Evolutionary conservation across 2,797 vertebrate species (phyloP).

Genomic region (Sebastes steindachneri): DNA sequence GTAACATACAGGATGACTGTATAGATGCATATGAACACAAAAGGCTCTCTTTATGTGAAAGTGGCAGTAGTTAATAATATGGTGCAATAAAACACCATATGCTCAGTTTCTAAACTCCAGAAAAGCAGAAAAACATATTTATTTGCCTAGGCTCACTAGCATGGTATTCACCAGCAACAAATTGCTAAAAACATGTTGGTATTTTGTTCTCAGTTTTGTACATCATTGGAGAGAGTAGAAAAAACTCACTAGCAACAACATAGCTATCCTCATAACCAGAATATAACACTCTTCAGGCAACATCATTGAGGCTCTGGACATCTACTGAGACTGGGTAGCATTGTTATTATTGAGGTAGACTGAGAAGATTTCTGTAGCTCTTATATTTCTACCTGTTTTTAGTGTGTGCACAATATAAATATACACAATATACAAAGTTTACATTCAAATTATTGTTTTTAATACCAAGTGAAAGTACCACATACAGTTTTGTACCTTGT

Average conservation of each 20-base stretch:
- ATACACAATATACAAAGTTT: too few species aligned
- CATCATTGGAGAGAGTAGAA: too few species aligned
- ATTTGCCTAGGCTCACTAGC: background rate
- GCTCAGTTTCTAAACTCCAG: background rate
- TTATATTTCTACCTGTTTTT: fast-evolving
- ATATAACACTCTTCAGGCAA: too few species aligned
- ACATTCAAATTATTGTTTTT: background rate
- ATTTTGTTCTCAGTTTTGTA: too few species aligned
- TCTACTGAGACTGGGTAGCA: too few species aligned
- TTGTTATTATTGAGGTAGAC: too few species aligned
- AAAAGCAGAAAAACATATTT: background rate
- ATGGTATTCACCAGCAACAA: background rate
- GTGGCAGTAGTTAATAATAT: background rate
- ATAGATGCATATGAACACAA: background rate
- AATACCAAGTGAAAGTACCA: background rate
- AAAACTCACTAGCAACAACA: too few species aligned
- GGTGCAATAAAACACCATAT: background rate
- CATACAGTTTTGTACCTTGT: background rate
- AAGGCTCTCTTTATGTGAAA: background rate
- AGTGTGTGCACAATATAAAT: too few species aligned
- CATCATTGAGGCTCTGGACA: too few species aligned
- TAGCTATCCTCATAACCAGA: too few species aligned
- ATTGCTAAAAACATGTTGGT: background rate
- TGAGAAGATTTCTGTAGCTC: fast-evolving
- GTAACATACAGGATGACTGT: background rate